A percentile compares a stretch with the other conserved stretches of the same genome.
phyloP scores from a whole-genome alignment of 1,140 invertebrate genomes.

The Aricia agestis region DNA sequence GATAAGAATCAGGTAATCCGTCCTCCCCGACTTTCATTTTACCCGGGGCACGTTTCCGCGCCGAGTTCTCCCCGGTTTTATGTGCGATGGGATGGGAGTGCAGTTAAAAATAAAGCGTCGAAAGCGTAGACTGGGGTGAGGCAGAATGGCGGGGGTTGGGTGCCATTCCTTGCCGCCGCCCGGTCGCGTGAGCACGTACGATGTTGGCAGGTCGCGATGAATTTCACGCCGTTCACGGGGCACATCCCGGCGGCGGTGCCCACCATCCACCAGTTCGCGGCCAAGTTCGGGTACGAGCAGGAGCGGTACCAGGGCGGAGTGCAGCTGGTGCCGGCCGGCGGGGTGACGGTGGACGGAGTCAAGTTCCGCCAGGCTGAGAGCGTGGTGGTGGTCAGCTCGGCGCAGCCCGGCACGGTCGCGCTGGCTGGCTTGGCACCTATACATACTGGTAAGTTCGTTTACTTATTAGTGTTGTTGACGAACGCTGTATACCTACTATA shows the following conservation, averaged over 20 bases:
- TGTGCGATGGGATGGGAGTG: constrained; percentile 60
- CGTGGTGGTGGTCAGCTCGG: constrained; percentile 64
- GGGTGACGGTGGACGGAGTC: constrained; percentile 64
- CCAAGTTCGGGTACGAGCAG: constrained; percentile 67
- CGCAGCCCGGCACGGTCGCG: constrained; percentile 59
- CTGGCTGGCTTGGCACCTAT: constrained; percentile 54
- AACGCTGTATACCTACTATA: too few species aligned
- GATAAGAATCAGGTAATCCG: constrained; percentile 51
- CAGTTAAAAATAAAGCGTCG: constrained; percentile 70
- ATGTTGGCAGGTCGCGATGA: constrained; percentile 55
- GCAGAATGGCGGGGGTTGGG: constrained; percentile 68
- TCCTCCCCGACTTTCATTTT: constrained; percentile 6
- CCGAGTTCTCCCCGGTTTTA: background rate
- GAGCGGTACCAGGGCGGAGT: constrained; percentile 54
- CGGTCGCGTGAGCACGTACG: constrained; percentile 32
- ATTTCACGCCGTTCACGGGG: constrained; percentile 63
- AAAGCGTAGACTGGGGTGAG: constrained; percentile 66
- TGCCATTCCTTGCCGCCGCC: constrained; percentile 40
- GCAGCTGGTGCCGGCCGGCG: constrained; percentile 49
- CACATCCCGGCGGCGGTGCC: constrained; percentile 59
- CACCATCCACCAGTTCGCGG: constrained; percentile 65
- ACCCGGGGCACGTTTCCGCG: constrained; percentile 8
- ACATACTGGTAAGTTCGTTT: constrained; percentile 47
- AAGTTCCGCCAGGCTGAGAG: constrained; percentile 72
- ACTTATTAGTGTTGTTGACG: too few species aligned